Percentiles rank a stretch among this genome's conserved stretches.
These are phyloP conservation scores for Sorex maritimensis DNA, from an alignment of 2,797 vertebrate genomes.

Conservation along the genomic window DNA sequence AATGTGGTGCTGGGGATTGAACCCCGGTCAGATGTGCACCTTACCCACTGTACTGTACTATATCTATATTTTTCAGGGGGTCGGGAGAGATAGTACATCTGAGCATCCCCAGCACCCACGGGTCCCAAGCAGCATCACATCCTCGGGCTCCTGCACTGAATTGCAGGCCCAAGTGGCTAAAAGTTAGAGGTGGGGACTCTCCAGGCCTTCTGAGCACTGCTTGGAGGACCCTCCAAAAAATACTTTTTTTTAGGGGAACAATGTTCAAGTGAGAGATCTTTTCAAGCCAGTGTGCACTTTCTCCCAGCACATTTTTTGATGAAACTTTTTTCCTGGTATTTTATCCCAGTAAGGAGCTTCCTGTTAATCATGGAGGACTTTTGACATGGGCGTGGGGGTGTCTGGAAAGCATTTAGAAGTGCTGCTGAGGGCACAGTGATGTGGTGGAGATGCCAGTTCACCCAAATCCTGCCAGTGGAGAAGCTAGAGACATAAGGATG, in stretches of 20 bases:
- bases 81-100: too few species aligned
- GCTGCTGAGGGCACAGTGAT: constrained; percentile 81
- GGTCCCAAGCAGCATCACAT: too few species aligned
- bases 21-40: too few species aligned
- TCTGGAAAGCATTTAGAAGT: constrained; percentile 88
- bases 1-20: too few species aligned
- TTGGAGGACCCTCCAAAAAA: background rate
- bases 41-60: too few species aligned
- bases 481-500: constrained; percentile 52
- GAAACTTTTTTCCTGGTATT: constrained; percentile 80
- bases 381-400: constrained; percentile 87
- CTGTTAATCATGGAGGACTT: constrained; percentile 75
- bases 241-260: background rate
- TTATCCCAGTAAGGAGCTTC: constrained; percentile 79
- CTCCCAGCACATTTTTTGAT: constrained; percentile 52
- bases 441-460: constrained; percentile 76
- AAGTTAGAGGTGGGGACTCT: too few species aligned
- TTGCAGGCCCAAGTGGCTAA: too few species aligned
- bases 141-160: too few species aligned
- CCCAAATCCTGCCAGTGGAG: constrained; percentile 68
- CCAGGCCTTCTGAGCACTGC: background rate
- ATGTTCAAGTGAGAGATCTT: constrained; percentile 45
- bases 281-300: constrained; percentile 25
- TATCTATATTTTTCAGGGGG: too few species aligned
- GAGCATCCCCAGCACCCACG: too few species aligned